phyloP scores from a whole-genome alignment of 2,113 vertebrate species.

The Sphaerodactylus townsendi region DNA sequence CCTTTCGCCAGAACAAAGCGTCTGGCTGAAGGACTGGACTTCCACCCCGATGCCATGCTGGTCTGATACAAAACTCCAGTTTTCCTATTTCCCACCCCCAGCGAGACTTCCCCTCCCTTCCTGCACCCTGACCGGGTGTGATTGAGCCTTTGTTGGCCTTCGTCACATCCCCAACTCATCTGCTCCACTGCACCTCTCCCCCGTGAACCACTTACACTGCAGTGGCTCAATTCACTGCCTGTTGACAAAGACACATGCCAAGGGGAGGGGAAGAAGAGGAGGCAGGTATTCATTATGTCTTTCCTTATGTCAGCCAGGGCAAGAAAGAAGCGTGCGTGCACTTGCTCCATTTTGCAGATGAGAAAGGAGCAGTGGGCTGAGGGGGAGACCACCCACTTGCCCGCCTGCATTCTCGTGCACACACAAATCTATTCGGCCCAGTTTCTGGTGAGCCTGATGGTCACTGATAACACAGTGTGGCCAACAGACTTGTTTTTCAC shows the following conservation, averaged over 20 bases:
- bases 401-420: rapidly evolving
- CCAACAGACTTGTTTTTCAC: too few relatives aligned
- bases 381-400: neutral
- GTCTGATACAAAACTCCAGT: too few relatives aligned
- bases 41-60: too few relatives aligned
- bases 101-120: too few relatives aligned
- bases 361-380: neutral
- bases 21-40: neutral
- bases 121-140: neutral
- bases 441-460: too few relatives aligned
- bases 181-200: neutral
- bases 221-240: neutral
- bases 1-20: too few relatives aligned
- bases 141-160: neutral
- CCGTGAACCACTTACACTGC: neutral
- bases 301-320: too few relatives aligned
- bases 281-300: neutral
- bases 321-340: neutral
- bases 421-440: too few relatives aligned
- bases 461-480: too few relatives aligned
- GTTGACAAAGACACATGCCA: too few relatives aligned
- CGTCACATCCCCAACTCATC: neutral
- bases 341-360: neutral
- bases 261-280: too few relatives aligned
- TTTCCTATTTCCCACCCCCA: neutral